These are phyloP conservation scores for Balaeniceps rex DNA, from an alignment of 2,113 vertebrate species.

Conservation along the genomic window DNA sequence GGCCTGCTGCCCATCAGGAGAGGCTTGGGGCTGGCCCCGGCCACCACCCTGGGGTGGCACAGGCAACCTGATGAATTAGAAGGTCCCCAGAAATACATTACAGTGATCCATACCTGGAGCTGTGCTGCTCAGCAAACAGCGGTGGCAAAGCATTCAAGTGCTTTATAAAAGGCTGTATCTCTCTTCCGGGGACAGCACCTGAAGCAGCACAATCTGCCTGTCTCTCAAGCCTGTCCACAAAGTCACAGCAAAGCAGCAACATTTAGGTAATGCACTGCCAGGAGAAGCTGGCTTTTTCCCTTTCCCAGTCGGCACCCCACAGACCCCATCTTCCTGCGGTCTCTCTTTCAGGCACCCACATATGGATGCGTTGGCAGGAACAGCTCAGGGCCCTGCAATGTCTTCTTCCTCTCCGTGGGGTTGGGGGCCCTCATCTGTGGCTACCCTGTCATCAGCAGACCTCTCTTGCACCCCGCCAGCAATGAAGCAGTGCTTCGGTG, in stretches of 20 bases:
- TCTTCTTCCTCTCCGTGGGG: background rate
- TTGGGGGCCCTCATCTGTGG: rapidly evolving
- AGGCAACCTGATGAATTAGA: background rate
- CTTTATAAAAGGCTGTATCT: background rate
- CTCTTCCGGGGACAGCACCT: background rate
- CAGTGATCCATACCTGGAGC: rapidly evolving
- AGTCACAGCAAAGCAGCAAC: rapidly evolving
- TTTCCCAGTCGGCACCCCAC: background rate
- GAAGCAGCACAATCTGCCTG: background rate
- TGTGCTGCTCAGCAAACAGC: background rate
- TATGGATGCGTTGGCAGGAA: background rate
- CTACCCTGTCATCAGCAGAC: rapidly evolving
- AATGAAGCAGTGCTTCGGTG: background rate
- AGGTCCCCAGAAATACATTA: background rate
- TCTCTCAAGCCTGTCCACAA: background rate
- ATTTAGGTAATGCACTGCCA: rapidly evolving
- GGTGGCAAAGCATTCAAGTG: background rate
- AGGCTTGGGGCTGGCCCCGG: background rate
- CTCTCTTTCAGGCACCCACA: background rate
- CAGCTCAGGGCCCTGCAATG: rapidly evolving
- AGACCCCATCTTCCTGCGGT: background rate
- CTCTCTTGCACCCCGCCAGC: background rate
- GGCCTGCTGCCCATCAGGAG: no score
- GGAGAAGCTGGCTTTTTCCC: background rate
- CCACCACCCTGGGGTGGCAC: rapidly evolving